phyloP scores from a whole-genome alignment of 2,113 vertebrate genomes.

The Saguinus imperator region DNA sequence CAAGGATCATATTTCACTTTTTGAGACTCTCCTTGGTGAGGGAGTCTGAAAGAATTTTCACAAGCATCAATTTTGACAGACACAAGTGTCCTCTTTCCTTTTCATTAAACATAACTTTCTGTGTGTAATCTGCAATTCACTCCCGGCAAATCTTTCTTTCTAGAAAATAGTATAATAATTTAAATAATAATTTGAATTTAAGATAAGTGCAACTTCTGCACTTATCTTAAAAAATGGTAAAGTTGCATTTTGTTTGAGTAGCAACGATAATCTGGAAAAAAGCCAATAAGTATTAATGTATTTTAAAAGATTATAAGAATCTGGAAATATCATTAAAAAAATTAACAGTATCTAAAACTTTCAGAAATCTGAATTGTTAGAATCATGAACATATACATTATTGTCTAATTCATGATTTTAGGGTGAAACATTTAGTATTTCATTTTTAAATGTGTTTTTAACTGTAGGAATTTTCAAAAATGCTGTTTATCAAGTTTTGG shows the following conservation, averaged over 20 bases:
- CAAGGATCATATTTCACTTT: background rate
- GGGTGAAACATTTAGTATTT: background rate
- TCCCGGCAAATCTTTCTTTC: background rate
- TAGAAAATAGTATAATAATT: background rate
- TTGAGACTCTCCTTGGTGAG: too few relatives aligned
- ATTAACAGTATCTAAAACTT: background rate
- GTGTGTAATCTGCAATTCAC: background rate
- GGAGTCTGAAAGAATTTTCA: background rate
- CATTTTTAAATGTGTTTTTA: background rate
- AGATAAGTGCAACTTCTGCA: background rate
- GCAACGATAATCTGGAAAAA: background rate
- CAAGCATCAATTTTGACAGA: background rate
- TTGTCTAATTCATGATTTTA: background rate
- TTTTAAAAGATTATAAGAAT: background rate
- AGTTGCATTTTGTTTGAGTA: background rate
- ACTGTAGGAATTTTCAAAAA: background rate
- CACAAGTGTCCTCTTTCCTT: background rate
- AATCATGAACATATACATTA: fast-evolving
- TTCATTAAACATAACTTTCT: background rate
- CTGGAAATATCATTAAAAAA: background rate
- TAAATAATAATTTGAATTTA: too few relatives aligned
- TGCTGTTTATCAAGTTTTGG: background rate
- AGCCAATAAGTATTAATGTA: background rate
- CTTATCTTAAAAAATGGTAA: background rate
- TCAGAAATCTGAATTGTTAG: background rate